Conservation (phyloP, 2,888 invertebrate species). For the Chaetogeoica ovagalla region DNA sequence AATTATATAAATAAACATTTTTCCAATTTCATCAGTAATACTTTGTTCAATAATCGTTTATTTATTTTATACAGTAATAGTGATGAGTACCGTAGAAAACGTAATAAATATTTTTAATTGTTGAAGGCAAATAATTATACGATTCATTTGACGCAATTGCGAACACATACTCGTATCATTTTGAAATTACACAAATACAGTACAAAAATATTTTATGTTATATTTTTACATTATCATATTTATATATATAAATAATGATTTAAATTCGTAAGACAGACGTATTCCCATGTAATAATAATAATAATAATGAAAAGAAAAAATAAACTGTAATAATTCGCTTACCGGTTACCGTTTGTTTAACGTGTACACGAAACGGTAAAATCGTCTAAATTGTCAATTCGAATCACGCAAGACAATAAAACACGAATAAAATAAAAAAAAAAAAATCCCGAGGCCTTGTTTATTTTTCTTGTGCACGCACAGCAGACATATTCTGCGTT, state of each 20-base stretch:
- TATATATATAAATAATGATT: too few species aligned
- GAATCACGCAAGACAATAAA: slow-evolving; percentile 35
- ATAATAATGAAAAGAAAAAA: too few species aligned
- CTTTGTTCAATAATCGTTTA: too few species aligned
- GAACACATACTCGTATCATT: too few species aligned
- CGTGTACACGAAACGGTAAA: slow-evolving; percentile 17
- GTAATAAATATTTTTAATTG: too few species aligned
- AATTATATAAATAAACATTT: too few species aligned
- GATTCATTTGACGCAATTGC: too few species aligned
- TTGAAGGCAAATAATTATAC: too few species aligned
- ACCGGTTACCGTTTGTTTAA: slow-evolving; percentile 9
- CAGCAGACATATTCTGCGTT: neutral
- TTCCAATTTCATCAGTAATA: too few species aligned
- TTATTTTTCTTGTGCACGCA: slow-evolving; percentile 38
- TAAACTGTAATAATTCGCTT: slow-evolving; percentile 11
- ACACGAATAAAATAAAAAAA: neutral
- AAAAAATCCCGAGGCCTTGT: neutral
- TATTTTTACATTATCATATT: neutral
- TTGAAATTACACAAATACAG: too few species aligned
- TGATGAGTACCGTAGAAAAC: too few species aligned
- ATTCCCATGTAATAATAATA: neutral
- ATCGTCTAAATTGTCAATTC: slow-evolving; percentile 35
- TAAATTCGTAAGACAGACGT: neutral
- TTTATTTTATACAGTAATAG: too few species aligned
- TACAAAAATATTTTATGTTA: neutral